Base-by-base conservation (phyloP, 2,797 vertebrate genomes). In the Carduelis carduelis region DNA sequence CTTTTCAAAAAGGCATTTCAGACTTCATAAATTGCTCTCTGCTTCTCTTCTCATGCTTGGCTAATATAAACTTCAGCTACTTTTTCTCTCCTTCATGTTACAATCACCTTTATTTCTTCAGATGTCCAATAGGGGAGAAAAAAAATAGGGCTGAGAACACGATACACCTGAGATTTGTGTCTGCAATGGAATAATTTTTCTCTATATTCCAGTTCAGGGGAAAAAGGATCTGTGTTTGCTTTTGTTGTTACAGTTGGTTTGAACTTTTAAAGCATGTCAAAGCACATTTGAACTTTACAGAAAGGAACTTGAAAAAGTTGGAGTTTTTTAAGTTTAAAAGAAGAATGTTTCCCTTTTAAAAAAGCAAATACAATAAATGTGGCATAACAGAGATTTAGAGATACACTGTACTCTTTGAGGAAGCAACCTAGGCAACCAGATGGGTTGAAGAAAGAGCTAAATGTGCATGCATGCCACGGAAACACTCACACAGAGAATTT, bases 211-310 rank as follows among this genome's bases (percentile, higher is more conserved):
- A 68, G 23, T 64, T 86, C 12, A 11, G 39, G 65, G 12, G 3
- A 43, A 84, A 30, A 12, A 55, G 80, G n/a, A 59, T 5, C 28
- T 69, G 12, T 24, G 35, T 52, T 93, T 92, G 21, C 41, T 89
- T 93, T 87, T 89, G 41, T 74, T 89, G 44, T 61, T 74, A 53
- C 11, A 17, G 28, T 65, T 53, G 30, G 75, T 95, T 88, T 84
- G 41, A 93, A 87, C 55, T 79, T 94, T 70, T 88, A 90, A 91
- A 90, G 26, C 10, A 22, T n/a, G 32, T 77, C 68, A 90, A 87
- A 83, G 2, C 11, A 87, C 22, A 26, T 60, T 46, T 60, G 35
- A 91, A 44, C 52, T 83, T 79, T 69, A 76, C 3, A 0, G 43
- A 83, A 92, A 80, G 10, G 4, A 23, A 72, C 8, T 94, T 89